Evolutionary conservation across 2,888 invertebrate species (phyloP).

Genomic region (Papilio gigon): DNA sequence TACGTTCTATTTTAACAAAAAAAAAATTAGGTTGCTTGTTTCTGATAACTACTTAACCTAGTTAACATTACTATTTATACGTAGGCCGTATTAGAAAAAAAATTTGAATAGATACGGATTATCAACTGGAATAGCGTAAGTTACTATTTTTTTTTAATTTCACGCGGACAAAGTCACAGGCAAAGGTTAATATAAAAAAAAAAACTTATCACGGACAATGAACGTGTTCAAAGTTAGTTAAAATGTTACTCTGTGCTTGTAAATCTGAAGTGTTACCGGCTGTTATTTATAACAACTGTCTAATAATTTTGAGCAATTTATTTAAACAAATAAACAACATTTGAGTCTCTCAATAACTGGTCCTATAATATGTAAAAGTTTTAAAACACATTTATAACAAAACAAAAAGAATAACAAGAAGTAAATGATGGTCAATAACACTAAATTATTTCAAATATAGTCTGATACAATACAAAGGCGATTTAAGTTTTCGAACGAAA

Average conservation of each 20-base stretch:
- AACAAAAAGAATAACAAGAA: not conserved
- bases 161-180: no score
- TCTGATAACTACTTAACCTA: not conserved
- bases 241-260: not conserved
- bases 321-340: no score
- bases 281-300: not conserved
- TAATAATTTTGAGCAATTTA: no score
- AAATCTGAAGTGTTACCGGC: not conserved
- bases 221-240: not conserved
- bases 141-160: no score
- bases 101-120: no score
- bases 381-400: no score
- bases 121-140: no score
- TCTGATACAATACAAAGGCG: not conserved
- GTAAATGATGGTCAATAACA: not conserved
- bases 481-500: not conserved
- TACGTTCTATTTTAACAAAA: no score
- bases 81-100: no score
- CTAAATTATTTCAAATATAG: not conserved
- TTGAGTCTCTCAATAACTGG: not conserved
- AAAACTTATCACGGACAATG: slow-evolving; percentile 2
- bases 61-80: no score
- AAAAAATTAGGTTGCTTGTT: no score
- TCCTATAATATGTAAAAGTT: no score
- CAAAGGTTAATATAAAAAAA: not conserved